Base-by-base conservation (phyloP, 2,797 vertebrate species). In the Phylloscopus collybita region DNA sequence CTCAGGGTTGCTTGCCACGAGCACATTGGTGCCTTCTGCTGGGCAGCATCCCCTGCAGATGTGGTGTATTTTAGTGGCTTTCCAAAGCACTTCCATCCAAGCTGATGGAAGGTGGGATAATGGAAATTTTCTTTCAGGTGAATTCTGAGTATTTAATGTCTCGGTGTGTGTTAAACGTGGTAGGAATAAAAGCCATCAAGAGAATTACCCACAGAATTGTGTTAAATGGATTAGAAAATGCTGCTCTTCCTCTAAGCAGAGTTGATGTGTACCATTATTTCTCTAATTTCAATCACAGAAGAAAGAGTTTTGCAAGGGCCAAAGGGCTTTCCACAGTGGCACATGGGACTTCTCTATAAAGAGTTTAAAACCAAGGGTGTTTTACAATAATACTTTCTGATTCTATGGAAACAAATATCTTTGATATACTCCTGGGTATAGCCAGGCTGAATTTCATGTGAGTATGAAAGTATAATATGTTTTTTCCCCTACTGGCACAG, bases 171-270 rank as follows among this genome's bases (percentile, higher is more conserved):
- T 92, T 89, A 82, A 75, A 80, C 57, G 44, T 86, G 54, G 85
- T 78, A 97, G 90, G 95, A 87, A 51, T 95, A 91, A 90, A 93
- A 86, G 25, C 80, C 78, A 86, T 87, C 93, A 88, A 81, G 69
- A 94, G 85, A 70, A 93, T 95, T 93, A 90, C 72, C 73, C 53
- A 30, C 45, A 85, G 86, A 91, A 92, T 91, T 88, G 76, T 61
- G 89, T 94, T 96, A 95, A 96, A 95, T 75, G 73, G 86, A 81
- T 92, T 90, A 88, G 88, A 96, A 96, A 94, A 94, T 47, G 45
- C 86, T 91, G 4, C 49, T 93, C 50, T 94, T 61, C 82, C 87
- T 91, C 76, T 70, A 50, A 93, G 88, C 81, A 42, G 86, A 76
- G 89, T 76, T 93, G 90, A 69, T 86, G 73, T 70, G 70, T 89